Evolutionary conservation across 2,797 vertebrate genomes (phyloP).

Genomic region (Aselliscus stoliczkanus): DNA sequence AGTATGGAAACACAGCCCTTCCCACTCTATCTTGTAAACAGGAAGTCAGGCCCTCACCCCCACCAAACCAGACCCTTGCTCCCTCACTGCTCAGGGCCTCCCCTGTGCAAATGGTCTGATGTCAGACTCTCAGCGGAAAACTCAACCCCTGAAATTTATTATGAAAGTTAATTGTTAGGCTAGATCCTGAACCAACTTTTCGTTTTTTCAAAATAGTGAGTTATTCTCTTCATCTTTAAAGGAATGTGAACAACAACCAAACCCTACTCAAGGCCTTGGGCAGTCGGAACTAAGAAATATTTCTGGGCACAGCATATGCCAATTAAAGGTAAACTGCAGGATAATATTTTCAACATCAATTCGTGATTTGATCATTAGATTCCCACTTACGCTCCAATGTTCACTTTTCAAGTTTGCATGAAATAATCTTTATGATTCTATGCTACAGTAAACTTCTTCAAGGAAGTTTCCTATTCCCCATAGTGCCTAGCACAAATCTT

Average conservation of each 20-base stretch:
- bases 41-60: neutral
- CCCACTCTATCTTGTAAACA: neutral
- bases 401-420: neutral
- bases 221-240: neutral
- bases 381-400: neutral
- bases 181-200: neutral
- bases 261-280: neutral
- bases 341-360: neutral
- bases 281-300: neutral
- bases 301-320: neutral
- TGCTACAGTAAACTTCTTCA: neutral
- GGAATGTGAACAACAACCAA: neutral
- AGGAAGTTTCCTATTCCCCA: neutral
- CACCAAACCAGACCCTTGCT: too few species aligned
- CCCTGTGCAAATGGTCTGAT: neutral
- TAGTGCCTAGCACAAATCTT: neutral
- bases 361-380: neutral
- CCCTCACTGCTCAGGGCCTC: too few species aligned
- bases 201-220: neutral
- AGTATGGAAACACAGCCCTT: neutral
- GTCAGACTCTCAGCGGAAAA: neutral
- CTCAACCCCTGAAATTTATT: neutral
- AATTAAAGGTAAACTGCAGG: neutral
- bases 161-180: neutral
- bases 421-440: neutral